These are phyloP conservation scores for Eremobia ochroleuca DNA, from an alignment of 2,888 invertebrate species.

Conservation along the genomic window DNA sequence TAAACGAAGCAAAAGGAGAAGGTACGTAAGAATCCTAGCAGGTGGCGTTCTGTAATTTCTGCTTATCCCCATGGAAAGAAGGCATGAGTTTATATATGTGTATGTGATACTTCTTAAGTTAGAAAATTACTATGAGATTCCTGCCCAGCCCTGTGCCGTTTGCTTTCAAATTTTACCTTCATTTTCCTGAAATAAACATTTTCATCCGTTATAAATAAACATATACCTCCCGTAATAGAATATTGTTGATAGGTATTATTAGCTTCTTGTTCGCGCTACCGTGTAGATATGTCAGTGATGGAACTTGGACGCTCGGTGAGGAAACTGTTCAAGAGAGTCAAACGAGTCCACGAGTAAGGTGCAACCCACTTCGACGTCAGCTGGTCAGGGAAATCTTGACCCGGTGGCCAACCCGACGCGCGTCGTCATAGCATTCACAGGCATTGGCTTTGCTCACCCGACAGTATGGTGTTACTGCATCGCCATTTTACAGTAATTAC, in stretches of 20 bases:
- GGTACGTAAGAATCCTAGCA: neutral
- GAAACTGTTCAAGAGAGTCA: constrained; percentile 8
- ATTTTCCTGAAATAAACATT: constrained; percentile 37
- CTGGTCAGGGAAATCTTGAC: neutral
- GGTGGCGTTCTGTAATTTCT: neutral
- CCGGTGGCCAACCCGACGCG: neutral
- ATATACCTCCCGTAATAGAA: constrained; percentile 32
- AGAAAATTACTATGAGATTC: neutral
- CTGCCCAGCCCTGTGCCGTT: too few relatives aligned
- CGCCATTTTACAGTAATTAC: neutral
- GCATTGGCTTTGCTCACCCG: neutral
- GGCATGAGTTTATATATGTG: too few relatives aligned
- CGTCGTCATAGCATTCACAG: neutral
- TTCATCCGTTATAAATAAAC: constrained; percentile 38
- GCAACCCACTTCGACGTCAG: neutral
- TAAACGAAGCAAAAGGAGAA: neutral
- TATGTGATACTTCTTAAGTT: neutral
- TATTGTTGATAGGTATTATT: constrained; percentile 26
- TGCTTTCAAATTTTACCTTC: neutral
- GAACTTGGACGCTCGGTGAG: constrained; percentile 8
- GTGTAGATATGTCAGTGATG: constrained; percentile 6
- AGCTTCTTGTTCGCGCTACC: constrained; percentile 19
- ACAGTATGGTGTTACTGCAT: neutral
- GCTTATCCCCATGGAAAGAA: too few relatives aligned
- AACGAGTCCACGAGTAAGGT: neutral